Evolutionary conservation across 2,888 invertebrate species (phyloP).

Genomic region (Lasioglossum figueresi): DNA sequence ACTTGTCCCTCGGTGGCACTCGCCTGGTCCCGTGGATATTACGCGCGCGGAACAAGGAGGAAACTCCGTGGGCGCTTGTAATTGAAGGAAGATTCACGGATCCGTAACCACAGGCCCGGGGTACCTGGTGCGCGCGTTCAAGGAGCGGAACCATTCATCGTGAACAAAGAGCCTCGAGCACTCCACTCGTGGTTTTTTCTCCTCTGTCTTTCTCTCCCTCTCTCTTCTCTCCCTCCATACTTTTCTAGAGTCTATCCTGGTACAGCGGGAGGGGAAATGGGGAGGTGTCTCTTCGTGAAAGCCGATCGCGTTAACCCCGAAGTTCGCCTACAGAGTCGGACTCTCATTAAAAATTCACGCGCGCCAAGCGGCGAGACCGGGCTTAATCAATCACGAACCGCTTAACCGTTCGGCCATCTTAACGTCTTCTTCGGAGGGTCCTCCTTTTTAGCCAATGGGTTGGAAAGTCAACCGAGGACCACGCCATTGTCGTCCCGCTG

Average conservation of each 20-base stretch:
- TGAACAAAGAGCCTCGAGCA: constrained; percentile 60
- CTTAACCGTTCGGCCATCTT: constrained; percentile 35
- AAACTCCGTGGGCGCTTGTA: constrained; percentile 23
- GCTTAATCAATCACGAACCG: constrained; percentile 56
- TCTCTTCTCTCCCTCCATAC: neutral
- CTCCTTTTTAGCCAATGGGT: neutral
- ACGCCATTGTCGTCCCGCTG: neutral
- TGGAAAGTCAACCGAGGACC: constrained; percentile 13
- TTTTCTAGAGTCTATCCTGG: neutral
- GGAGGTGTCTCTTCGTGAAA: constrained; percentile 48
- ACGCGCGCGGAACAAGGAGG: neutral
- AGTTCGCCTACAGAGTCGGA: constrained; percentile 36
- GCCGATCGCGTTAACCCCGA: constrained; percentile 52
- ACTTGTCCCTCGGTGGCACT: neutral
- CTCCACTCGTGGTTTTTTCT: constrained; percentile 31
- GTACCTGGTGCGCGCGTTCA: constrained; percentile 33
- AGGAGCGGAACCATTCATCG: constrained; percentile 53
- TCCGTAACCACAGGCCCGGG: constrained; percentile 20
- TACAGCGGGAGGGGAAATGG: neutral
- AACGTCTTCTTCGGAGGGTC: neutral
- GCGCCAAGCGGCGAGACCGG: constrained; percentile 25
- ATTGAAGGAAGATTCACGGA: constrained; percentile 52
- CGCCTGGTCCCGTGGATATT: neutral
- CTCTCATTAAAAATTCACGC: constrained; percentile 66
- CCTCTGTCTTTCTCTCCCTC: neutral